Evolutionary conservation across 2,113 vertebrate species (phyloP), one percentile per base, ranked within the genome.

Genomic region (Brachionichthys hirsutus): DNA sequence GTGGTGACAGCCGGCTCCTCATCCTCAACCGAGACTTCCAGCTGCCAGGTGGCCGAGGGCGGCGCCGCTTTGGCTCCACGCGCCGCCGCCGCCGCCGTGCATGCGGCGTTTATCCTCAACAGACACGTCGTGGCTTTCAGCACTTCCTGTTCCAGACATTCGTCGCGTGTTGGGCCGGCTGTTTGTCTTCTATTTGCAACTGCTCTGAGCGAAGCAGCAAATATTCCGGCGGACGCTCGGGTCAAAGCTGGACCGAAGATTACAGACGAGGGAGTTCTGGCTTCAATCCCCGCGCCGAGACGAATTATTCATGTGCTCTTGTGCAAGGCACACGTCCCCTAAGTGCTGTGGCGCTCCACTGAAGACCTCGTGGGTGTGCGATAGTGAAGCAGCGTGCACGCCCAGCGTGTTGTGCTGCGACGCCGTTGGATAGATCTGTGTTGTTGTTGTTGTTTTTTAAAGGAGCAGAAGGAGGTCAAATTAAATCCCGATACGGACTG

Each of bases 21-120:
- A n/a, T 70, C 41, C 70, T 66, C 56, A 53, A 48, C 65, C 77
- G 78, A n/a, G n/a, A 84, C 67, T 53, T 65, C 53, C 70, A 77
- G 64, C 55, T 78, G 72, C 67, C 58, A 73, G 70, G 72, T 74
- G 45, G 54, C 61, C 17, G 54, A 67, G 24, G 45, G 77, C 66
- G 53, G 58, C 69, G 19, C 57, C 44, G 54, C 43, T 51, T 48
- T 14, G n/a, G 68, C 71, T 74, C 38, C 54, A 53, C 16, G 16
- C 62, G 66, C 58, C 2, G 51, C 69, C 62, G 64, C 57, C 49
- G 41, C 62, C 57, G 40, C 81, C 40, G 9, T 51, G 43, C 53
- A 40, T 76, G 60, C 42, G 51, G 50, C 17, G 62, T 52, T 49
- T 9, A 30, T 17, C 62, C 57, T 45, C 18, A 46, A 24, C 1